Base-by-base conservation (phyloP, 2,888 invertebrate species). In the Lithosia quadra region DNA sequence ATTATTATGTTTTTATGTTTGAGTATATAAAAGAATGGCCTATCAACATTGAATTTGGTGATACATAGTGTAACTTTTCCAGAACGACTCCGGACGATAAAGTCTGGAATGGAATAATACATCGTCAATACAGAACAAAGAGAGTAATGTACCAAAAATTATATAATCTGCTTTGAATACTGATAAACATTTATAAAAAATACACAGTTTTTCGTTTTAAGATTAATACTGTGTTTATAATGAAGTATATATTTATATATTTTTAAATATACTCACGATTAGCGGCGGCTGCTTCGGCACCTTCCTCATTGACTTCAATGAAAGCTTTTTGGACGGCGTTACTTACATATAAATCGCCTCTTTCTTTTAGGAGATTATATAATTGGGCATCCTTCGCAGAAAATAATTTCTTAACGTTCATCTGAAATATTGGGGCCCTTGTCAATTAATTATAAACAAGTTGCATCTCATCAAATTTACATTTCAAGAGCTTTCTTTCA, bases 231-330 rank as follows among this genome's bases (percentile, higher is more conserved):
- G 28, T 22, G 24, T 21, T 36, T 28, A n/a, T 58, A 60, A 24
- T 8, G 9, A 36, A 36, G 10, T 13, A 2, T 49, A 13, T 28
- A 33, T 62, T 62, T 21, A 2, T 53, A 39, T n/a, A n/a, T n/a
- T 34, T 43, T n/a, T 43, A 56, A 24, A 49, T 13, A 34, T 67
- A 80, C 96, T 95, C 94, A 97, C 98, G 97, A 75, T 97, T 98
- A 28, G 97, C 97, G 49, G 98, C 97, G 62, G 98, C 97, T 2
- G 98, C 97, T 88, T 98, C 98, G 13, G 97, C 97, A 0, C 98
- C 98, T 86, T 98, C 97, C 88, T 98, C 98, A 85, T 97, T 97
- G 0, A 98, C 97, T 85, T 97, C 97, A 81, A 98, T 97, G 82
- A 97, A 97, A 5, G 98, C 97, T 88, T 98, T 98, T 84, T 98